phyloP scores from a whole-genome alignment of 2,797 vertebrate species.

The Gobionotothen gibberifrons region DNA sequence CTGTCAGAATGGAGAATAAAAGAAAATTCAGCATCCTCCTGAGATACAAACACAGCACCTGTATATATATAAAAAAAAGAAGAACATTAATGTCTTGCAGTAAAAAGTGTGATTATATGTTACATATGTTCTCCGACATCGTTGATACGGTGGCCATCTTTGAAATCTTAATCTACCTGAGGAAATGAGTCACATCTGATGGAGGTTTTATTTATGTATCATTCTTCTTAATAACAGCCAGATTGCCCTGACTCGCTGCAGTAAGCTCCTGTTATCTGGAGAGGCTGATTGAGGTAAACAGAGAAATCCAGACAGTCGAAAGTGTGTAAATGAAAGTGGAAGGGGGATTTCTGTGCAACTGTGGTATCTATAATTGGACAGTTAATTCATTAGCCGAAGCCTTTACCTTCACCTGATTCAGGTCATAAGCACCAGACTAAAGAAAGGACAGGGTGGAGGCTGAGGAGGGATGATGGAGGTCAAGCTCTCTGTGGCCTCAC shows the following conservation, averaged over 20 bases:
- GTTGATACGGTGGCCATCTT: conserved; percentile 8
- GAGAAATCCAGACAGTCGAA: conserved; percentile 15
- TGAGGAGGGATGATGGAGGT: conserved; percentile 47
- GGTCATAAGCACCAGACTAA: conserved; percentile 13
- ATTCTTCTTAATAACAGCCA: conserved; percentile 27
- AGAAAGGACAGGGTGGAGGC: conserved; percentile 25
- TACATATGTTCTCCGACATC: conserved; percentile 2
- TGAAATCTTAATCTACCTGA: conserved; percentile 16
- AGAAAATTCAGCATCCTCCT: conserved; percentile 33
- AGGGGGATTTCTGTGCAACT: conserved; percentile 18
- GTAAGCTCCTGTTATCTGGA: conserved; percentile 24
- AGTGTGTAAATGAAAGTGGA: conserved; percentile 35
- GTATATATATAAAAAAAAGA: conserved; percentile 18
- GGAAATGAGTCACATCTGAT: conserved; percentile 15
- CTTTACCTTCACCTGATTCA: conserved; percentile 38
- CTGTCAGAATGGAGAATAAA: conserved; percentile 44
- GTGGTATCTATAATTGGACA: conserved; percentile 57
- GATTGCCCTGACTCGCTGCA: conserved; percentile 26
- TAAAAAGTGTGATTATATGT: conserved; percentile 12
- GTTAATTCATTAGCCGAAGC: conserved; percentile 61
- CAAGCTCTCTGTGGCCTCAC: conserved; percentile 35
- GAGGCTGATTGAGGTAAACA: conserved; percentile 30
- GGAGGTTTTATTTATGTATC: conserved; percentile 6
- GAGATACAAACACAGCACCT: conserved; percentile 17
- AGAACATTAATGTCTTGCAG: conserved; percentile 14